Percentiles rank a stretch among this genome's conserved stretches.
Conservation (phyloP, 2,113 vertebrate genomes). For the Manacus vitellinus region DNA sequence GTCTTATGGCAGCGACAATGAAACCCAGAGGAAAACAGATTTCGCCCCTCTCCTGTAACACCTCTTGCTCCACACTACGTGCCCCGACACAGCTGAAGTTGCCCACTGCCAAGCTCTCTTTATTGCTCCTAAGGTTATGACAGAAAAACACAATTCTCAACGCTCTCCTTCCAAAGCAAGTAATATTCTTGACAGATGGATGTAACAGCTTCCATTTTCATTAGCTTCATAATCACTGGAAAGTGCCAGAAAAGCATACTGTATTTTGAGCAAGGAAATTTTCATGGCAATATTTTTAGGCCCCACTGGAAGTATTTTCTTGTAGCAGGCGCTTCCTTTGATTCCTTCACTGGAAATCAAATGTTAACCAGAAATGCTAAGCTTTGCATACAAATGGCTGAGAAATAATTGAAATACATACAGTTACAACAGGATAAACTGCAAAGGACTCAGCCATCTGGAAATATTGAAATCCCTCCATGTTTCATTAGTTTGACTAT, state of each 20-base stretch:
- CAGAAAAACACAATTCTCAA: neutral
- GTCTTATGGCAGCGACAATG: neutral
- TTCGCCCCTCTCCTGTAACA: neutral
- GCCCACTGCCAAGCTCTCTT: neutral
- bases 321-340: neutral
- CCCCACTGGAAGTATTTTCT: neutral
- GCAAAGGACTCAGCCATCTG: neutral
- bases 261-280: neutral
- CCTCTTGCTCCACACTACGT: neutral
- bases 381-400: neutral
- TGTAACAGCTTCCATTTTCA: slow-evolving; percentile 4
- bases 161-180: neutral
- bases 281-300: neutral
- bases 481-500: neutral
- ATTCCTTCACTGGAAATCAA: neutral
- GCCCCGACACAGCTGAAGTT: neutral
- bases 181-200: neutral
- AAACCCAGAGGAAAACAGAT: neutral
- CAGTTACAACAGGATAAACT: neutral
- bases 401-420: neutral
- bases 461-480: neutral
- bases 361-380: neutral
- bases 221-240: neutral
- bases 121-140: neutral
- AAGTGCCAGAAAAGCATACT: neutral